Evolutionary conservation across 1,140 invertebrate genomes (phyloP), one percentile per base, ranked within the genome.

Genomic region (Penaeus chinensis): DNA sequence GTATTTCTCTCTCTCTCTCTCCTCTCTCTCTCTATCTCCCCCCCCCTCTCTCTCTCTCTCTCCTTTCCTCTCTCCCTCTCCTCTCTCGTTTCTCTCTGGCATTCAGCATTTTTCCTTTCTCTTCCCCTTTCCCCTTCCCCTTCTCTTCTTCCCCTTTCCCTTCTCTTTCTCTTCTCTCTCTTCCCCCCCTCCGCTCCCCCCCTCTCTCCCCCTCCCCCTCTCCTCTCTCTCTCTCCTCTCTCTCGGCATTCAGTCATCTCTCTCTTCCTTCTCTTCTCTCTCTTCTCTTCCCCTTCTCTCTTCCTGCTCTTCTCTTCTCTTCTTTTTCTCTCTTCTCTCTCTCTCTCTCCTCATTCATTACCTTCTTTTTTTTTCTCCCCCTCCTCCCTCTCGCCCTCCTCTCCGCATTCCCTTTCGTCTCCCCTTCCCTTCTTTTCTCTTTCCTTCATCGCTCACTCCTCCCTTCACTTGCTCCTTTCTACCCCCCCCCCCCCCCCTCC

Each of bases 341-440:
- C n/a, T 18, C 76, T 37, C 27, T 22, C 22, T 20, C 19, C 66
- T 27, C 22, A 22, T 71, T 11, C 11, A 13, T 11, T n/a, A 3
- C 22, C 66, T n/a, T 71, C 66, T 27, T 19, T 27, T 3, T n/a
- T 27, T n/a, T n/a, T 10, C 8, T 22, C 22, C 8, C 20, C 66
- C 66, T n/a, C 22, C 66, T n/a, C 16, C 66, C 32, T 27, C 19
- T 22, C 54, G 1, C 47, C 78, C n/a, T 60, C 47, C 37, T 10
- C 66, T 71, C 7, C 69, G n/a, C 54, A 5, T 13, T 54, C 19
- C 62, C 78, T 80, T 61, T 80, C 78, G 24, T 61, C 32, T 61
- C 32, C 78, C 62, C 78, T 80, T 61, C 60, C 78, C 62, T 61
- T 80, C 78, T 61, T 61, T 80, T 47, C 62, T 61, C 62, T 61